Base-by-base conservation (phyloP, 2,113 vertebrate genomes). In the Baryphthengus martii region DNA sequence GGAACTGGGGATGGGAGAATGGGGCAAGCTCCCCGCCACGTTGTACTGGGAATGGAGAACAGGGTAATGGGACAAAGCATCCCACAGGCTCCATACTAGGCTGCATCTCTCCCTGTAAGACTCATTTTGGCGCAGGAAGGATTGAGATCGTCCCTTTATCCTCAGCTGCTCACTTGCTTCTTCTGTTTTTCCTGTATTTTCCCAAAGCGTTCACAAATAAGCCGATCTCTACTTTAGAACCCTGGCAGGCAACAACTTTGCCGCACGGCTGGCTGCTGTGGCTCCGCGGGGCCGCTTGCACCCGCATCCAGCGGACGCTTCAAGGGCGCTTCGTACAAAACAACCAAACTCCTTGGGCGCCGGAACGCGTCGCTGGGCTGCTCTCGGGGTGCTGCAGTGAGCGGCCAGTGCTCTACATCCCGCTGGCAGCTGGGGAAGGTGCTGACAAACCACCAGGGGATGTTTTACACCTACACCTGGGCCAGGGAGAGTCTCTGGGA, bases 341-440 rank as follows among this genome's bases (percentile, higher is more conserved):
- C 25, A 37, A 1, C 39, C 45, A 6, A 18, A 23, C 24, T 5
- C 3, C 45, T 13, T 12, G 3, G 7, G n/a, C 19, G 0, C 2
- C 3, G 1, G 7, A 18, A 29, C 8, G 1, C 1, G 2, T 33
- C 1, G 1, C 44, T 5, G 40, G 29, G 62, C 21, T 4, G 71
- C 47, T 53, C n/a, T 9, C 9, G 33, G 50, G 39, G 42, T 2
- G 11, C 52, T 7, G n/a, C 55, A 26, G 52, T 1, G 10, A 3
- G 28, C 21, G 59, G 42, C 20, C 20, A 14, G 53, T 3, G 23
- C 68, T 24, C 50, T 7, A 44, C 24, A 2, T 42, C 67, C 71
- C 55, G 3, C 71, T 35, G 5, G 71, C 45, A 40, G 25, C 13
- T 4, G 1, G 58, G 65, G 59, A 26, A 8, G 44, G n/a, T 2